Conservation (phyloP, 2,113 vertebrate genomes). For the Coturnix japonica region DNA sequence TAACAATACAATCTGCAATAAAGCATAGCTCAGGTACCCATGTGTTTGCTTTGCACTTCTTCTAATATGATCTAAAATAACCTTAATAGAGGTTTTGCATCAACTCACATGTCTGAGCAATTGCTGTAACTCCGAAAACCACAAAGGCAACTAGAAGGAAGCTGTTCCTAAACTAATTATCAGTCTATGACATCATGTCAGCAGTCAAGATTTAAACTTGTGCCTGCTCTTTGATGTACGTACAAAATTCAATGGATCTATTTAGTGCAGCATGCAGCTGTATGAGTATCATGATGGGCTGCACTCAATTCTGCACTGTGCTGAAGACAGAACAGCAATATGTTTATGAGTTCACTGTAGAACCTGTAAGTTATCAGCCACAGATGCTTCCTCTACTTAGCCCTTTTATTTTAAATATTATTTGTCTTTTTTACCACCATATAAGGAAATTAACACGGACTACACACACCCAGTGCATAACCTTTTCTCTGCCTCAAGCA, state of each 20-base stretch:
- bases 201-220: not conserved
- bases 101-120: not conserved
- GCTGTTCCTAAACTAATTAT: slow-evolving; percentile 1
- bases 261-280: not conserved
- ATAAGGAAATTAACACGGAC: not conserved
- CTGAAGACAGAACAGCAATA: not conserved
- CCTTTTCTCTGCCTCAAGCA: not conserved
- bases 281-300: not conserved
- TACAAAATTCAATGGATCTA: not conserved
- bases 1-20: not conserved
- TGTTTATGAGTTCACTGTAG: not conserved
- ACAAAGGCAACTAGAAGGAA: not conserved
- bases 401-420: not conserved
- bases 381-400: not conserved
- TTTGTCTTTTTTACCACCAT: not conserved
- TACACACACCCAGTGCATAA: not conserved
- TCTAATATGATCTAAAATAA: not conserved
- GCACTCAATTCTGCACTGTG: not conserved
- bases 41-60: not conserved
- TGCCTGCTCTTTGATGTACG: not conserved
- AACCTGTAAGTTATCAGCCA: not conserved
- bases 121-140: not conserved
- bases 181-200: not conserved
- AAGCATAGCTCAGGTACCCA: not conserved
- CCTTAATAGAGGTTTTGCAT: not conserved